Percentiles rank a stretch among this genome's conserved stretches.
These are phyloP conservation scores for Perdita meconis DNA, from an alignment of 2,888 invertebrate species.

Conservation along the genomic window DNA sequence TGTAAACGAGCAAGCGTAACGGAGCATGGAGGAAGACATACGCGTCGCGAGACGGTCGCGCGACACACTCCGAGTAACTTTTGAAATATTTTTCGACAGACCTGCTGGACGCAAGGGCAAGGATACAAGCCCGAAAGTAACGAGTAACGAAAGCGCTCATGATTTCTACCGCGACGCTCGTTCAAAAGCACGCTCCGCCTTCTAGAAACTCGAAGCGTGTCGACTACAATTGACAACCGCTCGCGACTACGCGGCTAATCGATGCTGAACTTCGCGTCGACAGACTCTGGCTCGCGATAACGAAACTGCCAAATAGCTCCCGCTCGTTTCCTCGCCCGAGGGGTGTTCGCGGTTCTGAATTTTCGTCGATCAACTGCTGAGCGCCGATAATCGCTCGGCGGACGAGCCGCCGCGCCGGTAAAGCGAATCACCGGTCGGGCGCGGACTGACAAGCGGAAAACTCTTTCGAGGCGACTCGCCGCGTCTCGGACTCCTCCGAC, in stretches of 20 bases:
- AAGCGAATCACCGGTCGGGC: neutral
- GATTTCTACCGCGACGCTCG: too few species aligned
- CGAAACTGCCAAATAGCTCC: neutral
- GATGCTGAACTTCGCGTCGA: conserved; percentile 12
- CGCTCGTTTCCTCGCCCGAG: neutral
- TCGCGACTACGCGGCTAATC: neutral
- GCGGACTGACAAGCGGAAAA: neutral
- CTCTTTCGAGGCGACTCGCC: conserved; percentile 21
- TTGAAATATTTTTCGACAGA: neutral
- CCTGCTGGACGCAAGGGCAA: too few species aligned
- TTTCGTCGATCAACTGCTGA: conserved; percentile 13
- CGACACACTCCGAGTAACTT: neutral
- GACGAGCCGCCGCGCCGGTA: conserved; percentile 10
- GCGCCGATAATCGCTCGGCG: conserved; percentile 15
- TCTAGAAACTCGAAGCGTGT: neutral
- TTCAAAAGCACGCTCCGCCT: conserved; percentile 3
- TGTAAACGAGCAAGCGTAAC: conserved; percentile 83
- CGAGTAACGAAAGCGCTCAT: too few species aligned
- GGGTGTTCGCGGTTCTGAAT: conserved; percentile 1
- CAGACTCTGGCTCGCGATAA: neutral
- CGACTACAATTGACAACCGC: neutral
- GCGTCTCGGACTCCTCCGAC: neutral
- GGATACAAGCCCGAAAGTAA: too few species aligned
- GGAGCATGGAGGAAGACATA: conserved; percentile 62
- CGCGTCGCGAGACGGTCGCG: conserved; percentile 9